Base-by-base conservation (phyloP, 2,888 invertebrate species). In the Drosophila limbata region DNA sequence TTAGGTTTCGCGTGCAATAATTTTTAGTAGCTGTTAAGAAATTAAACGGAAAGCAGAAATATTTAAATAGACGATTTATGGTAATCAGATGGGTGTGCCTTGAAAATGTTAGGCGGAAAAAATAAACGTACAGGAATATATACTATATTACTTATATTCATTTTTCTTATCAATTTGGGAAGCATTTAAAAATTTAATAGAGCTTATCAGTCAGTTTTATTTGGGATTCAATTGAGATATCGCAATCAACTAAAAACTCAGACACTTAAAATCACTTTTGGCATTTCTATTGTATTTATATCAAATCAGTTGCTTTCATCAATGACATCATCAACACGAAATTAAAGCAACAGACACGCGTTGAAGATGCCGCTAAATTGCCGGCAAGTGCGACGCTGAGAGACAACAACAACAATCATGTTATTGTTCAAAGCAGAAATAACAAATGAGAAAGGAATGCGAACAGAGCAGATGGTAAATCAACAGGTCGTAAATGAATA, bases 281-380 rank as follows among this genome's bases (percentile, higher is more conserved):
- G 55, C 66, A 59, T 47, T 44, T 62, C n/a, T 52, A 31, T 4
- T 8, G 21, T 25, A 28, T 3, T 2, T 1, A 21, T 52, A 52
- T 44, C 59, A 56, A 8, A 48, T 51, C 52, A 52, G 51, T 25
- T 57, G 31, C 50, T 69, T 69, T 37, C 62, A 69, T 65, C 72
- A 57, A 84, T 84, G 83, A 84, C 87, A 87, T 84, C 83, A 84
- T 65, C 87, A 60, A 65, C 62, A 33, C 31, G 8, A 70, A 84
- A 79, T 76, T 65, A 55, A 80, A 59, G 59, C 48, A 59, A 21
- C 55, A 69, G 77, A 81, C 77, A 66, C 80, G 57, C 59, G 69
- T 31, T 44, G 9, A 69, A 83, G 73, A 81, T 56, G 73, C 61
- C 69, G 77, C 53, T 33, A 40, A 77, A 56, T 61, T 71, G 77